Percentiles rank a stretch among this genome's conserved stretches.
phyloP scores from a whole-genome alignment of 2,888 invertebrate genomes.

The Parapristionchus giblindavisi region DNA sequence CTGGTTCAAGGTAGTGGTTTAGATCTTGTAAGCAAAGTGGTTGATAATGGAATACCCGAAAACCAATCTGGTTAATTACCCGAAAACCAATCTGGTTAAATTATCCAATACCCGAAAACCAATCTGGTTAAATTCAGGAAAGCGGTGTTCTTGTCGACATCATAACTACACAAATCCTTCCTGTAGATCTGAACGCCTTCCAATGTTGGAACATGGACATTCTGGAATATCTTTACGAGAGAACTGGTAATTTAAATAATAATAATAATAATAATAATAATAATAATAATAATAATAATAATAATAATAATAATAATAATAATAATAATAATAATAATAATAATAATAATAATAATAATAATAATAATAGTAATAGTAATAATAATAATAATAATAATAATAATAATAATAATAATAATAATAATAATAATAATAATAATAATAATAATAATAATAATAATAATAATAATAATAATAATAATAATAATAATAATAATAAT shows the following conservation, averaged over 20 bases:
- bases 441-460: too few relatives aligned
- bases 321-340: slow-evolving; percentile 11
- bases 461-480: too few relatives aligned
- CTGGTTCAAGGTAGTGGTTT: slow-evolving; percentile 78
- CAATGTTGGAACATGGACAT: slow-evolving; percentile 78
- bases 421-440: too few relatives aligned
- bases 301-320: slow-evolving; percentile 7
- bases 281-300: neutral
- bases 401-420: too few relatives aligned
- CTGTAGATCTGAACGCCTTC: slow-evolving; percentile 84
- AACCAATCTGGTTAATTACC: neutral
- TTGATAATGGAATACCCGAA: neutral
- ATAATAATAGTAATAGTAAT: slow-evolving; percentile 6
- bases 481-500: too few relatives aligned
- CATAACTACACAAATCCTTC: slow-evolving; percentile 78
- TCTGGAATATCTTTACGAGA: slow-evolving; percentile 55
- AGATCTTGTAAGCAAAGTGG: neutral
- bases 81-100: neutral
- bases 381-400: slow-evolving; percentile 9
- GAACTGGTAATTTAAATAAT: slow-evolving; percentile 42
- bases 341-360: slow-evolving; percentile 18
- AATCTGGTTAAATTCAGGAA: slow-evolving; percentile 72
- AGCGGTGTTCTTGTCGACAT: slow-evolving; percentile 69
- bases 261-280: neutral
- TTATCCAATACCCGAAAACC: neutral